A percentile compares a stretch with the other conserved stretches of the same genome.
Conservation (phyloP, 2,797 vertebrate genomes). For the Stomatorhinus walkeri region DNA sequence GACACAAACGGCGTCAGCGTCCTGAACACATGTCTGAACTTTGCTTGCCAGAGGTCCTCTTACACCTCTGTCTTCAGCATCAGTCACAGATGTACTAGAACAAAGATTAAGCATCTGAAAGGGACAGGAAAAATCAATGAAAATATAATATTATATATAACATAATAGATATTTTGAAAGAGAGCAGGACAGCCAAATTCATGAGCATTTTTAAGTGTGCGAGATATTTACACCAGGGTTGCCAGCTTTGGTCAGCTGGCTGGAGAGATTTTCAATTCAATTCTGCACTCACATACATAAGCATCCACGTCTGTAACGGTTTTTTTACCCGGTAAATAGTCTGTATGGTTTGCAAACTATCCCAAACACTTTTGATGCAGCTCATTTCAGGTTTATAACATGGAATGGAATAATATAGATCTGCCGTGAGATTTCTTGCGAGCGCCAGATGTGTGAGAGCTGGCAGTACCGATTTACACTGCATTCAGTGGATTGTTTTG, state of each 20-base stretch:
- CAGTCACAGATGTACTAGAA: slow-evolving; percentile 25
- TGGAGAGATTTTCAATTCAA: background rate
- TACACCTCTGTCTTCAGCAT: slow-evolving; percentile 28
- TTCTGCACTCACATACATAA: background rate
- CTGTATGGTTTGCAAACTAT: background rate
- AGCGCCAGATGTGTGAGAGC: background rate
- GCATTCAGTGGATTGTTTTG: background rate
- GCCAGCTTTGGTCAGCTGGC: background rate
- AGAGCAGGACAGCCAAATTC: background rate
- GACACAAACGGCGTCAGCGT: background rate
- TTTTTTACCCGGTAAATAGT: background rate
- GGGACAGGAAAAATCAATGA: slow-evolving; percentile 17
- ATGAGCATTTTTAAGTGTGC: background rate
- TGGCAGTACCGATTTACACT: background rate
- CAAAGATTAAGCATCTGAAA: slow-evolving; percentile 38
- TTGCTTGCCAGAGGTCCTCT: slow-evolving; percentile 10
- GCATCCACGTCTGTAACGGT: background rate
- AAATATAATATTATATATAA: background rate
- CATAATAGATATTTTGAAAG: background rate
- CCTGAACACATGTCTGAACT: background rate
- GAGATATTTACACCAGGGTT: background rate
- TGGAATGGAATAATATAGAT: background rate
- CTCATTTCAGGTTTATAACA: background rate
- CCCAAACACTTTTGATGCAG: background rate
- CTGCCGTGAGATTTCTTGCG: background rate